These are phyloP conservation scores for Cantharis rufa DNA, from an alignment of 2,888 invertebrate genomes.

Conservation along the genomic window DNA sequence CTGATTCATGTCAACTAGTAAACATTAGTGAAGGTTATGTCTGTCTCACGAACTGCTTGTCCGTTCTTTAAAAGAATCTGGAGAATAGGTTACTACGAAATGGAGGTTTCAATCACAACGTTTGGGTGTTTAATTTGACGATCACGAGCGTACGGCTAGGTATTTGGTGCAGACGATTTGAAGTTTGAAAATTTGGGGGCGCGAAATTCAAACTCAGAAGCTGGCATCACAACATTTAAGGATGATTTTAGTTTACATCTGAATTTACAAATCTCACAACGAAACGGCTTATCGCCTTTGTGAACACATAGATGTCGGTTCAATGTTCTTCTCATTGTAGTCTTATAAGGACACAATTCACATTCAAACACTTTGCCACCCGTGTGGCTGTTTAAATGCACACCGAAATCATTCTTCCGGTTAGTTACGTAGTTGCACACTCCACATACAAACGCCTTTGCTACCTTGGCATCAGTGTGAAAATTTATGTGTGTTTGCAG, in stretches of 20 bases:
- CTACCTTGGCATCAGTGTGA: background rate
- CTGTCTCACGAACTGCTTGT: no score
- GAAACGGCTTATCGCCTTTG: background rate
- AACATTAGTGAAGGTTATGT: no score
- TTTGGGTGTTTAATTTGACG: no score
- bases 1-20: no score
- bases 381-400: background rate
- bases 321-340: background rate
- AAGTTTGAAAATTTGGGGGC: no score
- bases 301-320: background rate
- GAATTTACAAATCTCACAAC: background rate
- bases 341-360: background rate
- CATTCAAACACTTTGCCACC: background rate
- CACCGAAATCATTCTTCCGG: background rate
- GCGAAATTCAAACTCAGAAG: no score
- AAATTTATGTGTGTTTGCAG: background rate
- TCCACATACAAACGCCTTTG: background rate
- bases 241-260: background rate
- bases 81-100: no score
- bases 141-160: no score
- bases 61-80: no score
- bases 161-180: no score
- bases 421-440: background rate
- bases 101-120: no score
- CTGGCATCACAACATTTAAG: no score